Evolutionary conservation across 2,888 invertebrate genomes (phyloP).

Genomic region (Idaea aversata): DNA sequence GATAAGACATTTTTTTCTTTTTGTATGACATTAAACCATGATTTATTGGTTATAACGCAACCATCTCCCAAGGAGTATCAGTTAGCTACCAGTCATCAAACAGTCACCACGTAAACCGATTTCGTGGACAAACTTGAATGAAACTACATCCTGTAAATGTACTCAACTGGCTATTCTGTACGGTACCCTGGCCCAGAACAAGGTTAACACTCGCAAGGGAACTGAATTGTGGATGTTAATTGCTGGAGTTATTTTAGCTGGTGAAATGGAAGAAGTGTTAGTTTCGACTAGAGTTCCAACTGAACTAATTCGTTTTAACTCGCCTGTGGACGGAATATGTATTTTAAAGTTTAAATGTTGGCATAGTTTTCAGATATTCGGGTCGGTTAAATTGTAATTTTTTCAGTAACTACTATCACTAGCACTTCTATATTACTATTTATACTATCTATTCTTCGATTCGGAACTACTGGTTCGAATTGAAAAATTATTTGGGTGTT

Average conservation of each 20-base stretch:
- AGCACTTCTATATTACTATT: no score
- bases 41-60: no score
- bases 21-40: no score
- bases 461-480: no score
- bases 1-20: no score
- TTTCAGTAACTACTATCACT: no score
- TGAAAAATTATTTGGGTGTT: no score
- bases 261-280: conserved; percentile 16
- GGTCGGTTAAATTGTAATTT: not conserved
- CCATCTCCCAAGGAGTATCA: no score
- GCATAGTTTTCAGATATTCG: not conserved
- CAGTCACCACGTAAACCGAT: not conserved
- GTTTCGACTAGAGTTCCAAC: not conserved
- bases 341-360: not conserved
- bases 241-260: conserved; percentile 16
- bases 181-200: conserved; percentile 12
- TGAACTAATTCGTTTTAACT: not conserved
- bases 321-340: not conserved
- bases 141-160: not conserved
- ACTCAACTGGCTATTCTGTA: conserved; percentile 6
- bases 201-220: conserved; percentile 16
- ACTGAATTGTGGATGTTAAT: conserved; percentile 21
- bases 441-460: no score
- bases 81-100: not conserved
- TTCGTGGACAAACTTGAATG: not conserved